phyloP scores from a whole-genome alignment of 2,888 invertebrate species.

The Trissoscelio sp. region DNA sequence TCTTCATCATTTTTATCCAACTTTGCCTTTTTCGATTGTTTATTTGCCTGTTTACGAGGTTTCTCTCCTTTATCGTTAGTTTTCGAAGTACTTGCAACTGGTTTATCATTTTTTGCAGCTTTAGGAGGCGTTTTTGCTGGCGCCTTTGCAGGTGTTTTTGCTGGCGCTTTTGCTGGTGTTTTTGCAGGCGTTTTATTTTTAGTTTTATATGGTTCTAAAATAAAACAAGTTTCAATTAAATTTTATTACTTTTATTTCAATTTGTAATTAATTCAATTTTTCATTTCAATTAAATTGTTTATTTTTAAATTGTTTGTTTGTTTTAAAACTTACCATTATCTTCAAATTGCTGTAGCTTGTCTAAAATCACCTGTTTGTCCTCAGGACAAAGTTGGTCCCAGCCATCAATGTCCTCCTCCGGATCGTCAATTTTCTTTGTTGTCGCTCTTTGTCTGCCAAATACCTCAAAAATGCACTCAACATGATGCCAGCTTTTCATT shows the following conservation, averaged over 20 bases:
- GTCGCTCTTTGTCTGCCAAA: conserved; percentile 91
- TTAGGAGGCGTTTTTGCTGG: conserved; percentile 41
- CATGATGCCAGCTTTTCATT: conserved; percentile 94
- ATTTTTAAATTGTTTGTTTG: too few species aligned
- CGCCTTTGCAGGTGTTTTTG: conserved; percentile 39
- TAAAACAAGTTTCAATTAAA: conserved; percentile 7
- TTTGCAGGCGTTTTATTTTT: conserved; percentile 57
- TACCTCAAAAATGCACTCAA: conserved; percentile 91
- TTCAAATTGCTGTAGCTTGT: conserved; percentile 87
- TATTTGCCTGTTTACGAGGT: neutral
- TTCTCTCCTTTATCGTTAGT: conserved; percentile 27
- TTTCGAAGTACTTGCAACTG: conserved; percentile 6
- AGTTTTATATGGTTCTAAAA: conserved; percentile 73
- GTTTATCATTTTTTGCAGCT: conserved; percentile 37
- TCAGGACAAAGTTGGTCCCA: conserved; percentile 88
- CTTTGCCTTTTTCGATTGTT: conserved; percentile 70
- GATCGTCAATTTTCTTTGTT: conserved; percentile 91
- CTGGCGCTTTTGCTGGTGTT: conserved; percentile 23
- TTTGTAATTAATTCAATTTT: too few species aligned
- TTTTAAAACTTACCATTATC: conserved; percentile 77
- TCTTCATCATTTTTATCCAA: conserved; percentile 17
- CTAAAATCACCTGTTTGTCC: conserved; percentile 87
- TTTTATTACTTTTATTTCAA: neutral
- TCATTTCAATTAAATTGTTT: too few species aligned
- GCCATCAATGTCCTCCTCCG: conserved; percentile 90